Percentiles rank a stretch among this genome's conserved stretches.
Conservation (phyloP, 2,888 invertebrate species). For the Acleris emargana region DNA sequence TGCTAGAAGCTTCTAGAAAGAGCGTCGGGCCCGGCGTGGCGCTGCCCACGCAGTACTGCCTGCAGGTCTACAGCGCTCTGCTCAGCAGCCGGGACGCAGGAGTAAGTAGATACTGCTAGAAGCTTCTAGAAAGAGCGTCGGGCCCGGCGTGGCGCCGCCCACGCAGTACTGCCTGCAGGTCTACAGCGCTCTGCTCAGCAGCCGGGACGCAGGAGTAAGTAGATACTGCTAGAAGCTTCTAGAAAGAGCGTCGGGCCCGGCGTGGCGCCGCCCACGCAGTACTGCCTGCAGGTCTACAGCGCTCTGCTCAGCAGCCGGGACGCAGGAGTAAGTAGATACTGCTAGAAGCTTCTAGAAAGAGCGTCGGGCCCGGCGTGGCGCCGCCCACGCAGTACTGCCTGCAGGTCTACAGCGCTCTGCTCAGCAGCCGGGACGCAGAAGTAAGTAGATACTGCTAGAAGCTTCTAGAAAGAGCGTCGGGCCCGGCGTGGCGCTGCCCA, state of each 20-base stretch:
- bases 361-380: conserved; percentile 50
- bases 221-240: conserved; percentile 51
- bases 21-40: conserved; percentile 50
- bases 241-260: conserved; percentile 51
- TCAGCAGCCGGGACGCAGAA: conserved; percentile 49
- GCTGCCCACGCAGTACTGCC: conserved; percentile 71
- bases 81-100: conserved; percentile 48
- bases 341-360: conserved; percentile 58
- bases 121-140: conserved; percentile 53
- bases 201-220: conserved; percentile 52
- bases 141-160: conserved; percentile 57
- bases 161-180: conserved; percentile 71
- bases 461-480: conserved; percentile 55
- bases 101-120: conserved; percentile 55
- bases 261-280: conserved; percentile 67
- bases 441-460: conserved; percentile 54
- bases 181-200: conserved; percentile 55
- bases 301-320: conserved; percentile 45
- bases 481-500: conserved; percentile 57
- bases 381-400: conserved; percentile 74
- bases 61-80: conserved; percentile 61
- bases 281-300: conserved; percentile 69
- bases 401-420: conserved; percentile 58
- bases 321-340: conserved; percentile 51
- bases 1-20: conserved; percentile 58